Conservation (phyloP, 2,888 invertebrate genomes). For the Drosophila bunnanda region DNA sequence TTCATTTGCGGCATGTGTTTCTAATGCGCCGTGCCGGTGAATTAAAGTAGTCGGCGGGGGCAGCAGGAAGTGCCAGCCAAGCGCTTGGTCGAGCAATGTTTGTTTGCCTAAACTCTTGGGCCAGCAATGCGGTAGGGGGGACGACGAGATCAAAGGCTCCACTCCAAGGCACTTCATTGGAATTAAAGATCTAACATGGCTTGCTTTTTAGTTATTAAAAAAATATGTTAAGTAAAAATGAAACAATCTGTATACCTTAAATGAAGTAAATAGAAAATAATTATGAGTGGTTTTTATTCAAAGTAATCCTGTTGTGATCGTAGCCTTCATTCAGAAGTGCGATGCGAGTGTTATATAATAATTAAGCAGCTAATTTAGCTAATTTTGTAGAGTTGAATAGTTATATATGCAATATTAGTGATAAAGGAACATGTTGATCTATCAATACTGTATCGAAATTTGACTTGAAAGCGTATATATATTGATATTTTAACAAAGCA, state of each 20-base stretch:
- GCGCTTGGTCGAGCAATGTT: conserved; percentile 44
- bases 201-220: neutral
- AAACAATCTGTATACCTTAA: neutral
- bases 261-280: neutral
- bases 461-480: too few species aligned
- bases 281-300: too few species aligned
- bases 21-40: conserved; percentile 31
- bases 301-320: too few species aligned
- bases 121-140: neutral
- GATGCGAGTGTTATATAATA: too few species aligned
- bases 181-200: neutral
- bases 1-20: conserved; percentile 63
- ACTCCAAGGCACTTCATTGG: neutral
- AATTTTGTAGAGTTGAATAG: too few species aligned
- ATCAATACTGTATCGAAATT: too few species aligned
- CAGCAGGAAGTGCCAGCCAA: conserved; percentile 30
- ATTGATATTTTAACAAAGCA: too few species aligned
- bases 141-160: conserved; percentile 23
- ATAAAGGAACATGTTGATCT: too few species aligned
- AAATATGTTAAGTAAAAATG: neutral
- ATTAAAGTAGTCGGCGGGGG: conserved; percentile 13
- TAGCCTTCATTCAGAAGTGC: too few species aligned
- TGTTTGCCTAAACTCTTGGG: conserved; percentile 27
- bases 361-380: too few species aligned
- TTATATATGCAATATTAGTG: too few species aligned